Evolutionary conservation across 2,888 invertebrate genomes (phyloP), one percentile per base, ranked within the genome.

Genomic region (Barypeithes pellucidus): DNA sequence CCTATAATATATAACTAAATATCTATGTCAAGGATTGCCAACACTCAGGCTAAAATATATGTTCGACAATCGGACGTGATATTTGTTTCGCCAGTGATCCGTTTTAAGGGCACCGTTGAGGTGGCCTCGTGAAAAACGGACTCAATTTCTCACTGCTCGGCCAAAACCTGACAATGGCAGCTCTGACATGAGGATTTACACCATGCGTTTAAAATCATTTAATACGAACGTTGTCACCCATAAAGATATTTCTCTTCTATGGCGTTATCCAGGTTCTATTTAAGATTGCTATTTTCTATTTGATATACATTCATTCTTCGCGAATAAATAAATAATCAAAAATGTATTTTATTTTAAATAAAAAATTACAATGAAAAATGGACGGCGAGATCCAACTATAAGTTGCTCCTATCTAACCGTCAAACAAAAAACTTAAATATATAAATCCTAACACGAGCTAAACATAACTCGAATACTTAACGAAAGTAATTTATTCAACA

Each of bases 61-160:
- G 33, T 18, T 29, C 22, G 41, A 47, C 33, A 60, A 60, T 68
- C 47, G 60, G 67, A 45, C 20, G 36, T 33, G 54, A 45, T 60
- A 68, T 68, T 68, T 68, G 67, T 68, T 68, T 60, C 60, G 9
- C 33, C 67, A 41, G 60, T 47, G 60, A 68, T 68, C 60, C 67
- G 47, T 45, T 68, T 57, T 57, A 57, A 33, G 54, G 33, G 33
- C 33, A 33, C 50, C 24, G 59, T 59, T 68, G 60, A 36, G 62
- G 62, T 50, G 68, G 61, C 33, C 54, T 63, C 54, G 70, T 80
- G 80, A 81, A 80, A 81, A 81, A 81, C 79, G 79, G 79, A 78
- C 76, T 77, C 77, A 72, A 80, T 81, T 79, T 81, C 80, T 81
- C 78, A 79, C 79, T 79, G 77, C 77, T 80, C 79, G 79, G 75